A percentile compares a stretch with the other conserved stretches of the same genome.
Evolutionary conservation across 2,888 invertebrate genomes (phyloP).

Genomic region (Parascotia fuliginaria): DNA sequence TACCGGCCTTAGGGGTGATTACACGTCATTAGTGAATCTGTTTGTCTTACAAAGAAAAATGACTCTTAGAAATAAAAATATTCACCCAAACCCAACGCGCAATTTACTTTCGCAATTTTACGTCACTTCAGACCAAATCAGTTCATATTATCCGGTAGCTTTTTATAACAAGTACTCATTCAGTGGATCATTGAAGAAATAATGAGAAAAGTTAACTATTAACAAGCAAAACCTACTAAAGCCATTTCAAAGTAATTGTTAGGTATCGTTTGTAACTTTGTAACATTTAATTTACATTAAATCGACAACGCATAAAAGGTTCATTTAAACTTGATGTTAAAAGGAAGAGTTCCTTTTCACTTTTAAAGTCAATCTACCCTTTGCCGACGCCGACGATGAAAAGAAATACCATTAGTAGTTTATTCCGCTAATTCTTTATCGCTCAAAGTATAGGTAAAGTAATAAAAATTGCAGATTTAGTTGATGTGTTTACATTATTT

Average conservation of each 20-base stretch:
- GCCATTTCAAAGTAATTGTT: constrained; percentile 22
- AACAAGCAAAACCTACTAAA: constrained; percentile 22
- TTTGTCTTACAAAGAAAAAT: no score
- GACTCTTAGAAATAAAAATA: no score
- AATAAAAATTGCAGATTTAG: constrained; percentile 27
- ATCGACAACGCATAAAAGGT: constrained; percentile 41
- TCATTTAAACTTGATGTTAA: constrained; percentile 40
- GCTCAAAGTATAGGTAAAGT: constrained; percentile 6
- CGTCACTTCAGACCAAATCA: no score
- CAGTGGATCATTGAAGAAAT: constrained; percentile 35
- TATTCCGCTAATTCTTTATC: constrained; percentile 22
- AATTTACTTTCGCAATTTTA: no score
- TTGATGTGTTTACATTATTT: constrained; percentile 16
- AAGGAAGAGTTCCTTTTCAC: constrained; percentile 26
- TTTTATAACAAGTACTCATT: constrained; percentile 34
- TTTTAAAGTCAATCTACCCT: constrained; percentile 28
- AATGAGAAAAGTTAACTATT: constrained; percentile 38
- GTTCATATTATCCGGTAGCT: constrained; percentile 20
- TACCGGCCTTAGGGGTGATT: no score
- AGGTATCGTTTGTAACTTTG: constrained; percentile 13
- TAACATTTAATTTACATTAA: constrained; percentile 50
- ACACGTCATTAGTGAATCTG: no score
- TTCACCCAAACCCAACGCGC: no score
- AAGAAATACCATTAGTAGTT: constrained; percentile 5
- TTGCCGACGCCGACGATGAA: background rate